These are phyloP conservation scores for Ptychobarbus kaznakovi DNA, from an alignment of 2,797 vertebrate species.

Conservation along the genomic window DNA sequence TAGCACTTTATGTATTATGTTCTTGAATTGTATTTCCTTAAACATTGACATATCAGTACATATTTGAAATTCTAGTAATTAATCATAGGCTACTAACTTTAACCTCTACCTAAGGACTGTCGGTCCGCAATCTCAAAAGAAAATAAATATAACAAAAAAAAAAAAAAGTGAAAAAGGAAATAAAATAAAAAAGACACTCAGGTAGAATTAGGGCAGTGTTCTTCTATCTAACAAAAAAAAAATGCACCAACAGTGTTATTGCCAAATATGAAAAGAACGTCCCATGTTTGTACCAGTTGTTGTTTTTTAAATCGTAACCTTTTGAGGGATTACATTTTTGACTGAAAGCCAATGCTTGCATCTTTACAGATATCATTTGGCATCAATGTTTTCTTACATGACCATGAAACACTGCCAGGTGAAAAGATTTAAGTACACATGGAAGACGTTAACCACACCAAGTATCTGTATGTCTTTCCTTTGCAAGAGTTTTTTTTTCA, in stretches of 20 bases:
- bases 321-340: constrained; percentile 36
- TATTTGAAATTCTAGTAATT: constrained; percentile 57
- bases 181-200: constrained; percentile 61
- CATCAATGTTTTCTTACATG: constrained; percentile 26
- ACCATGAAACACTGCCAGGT: constrained; percentile 55
- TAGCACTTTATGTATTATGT: constrained; percentile 68
- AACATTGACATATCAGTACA: constrained; percentile 61
- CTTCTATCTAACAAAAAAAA: constrained; percentile 33
- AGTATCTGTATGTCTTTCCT: constrained; percentile 22
- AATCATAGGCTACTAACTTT: constrained; percentile 64
- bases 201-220: constrained; percentile 63
- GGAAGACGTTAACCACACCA: constrained; percentile 44
- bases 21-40: constrained; percentile 59
- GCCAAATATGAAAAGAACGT: constrained; percentile 59
- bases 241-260: constrained; percentile 62
- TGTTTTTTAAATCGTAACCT: constrained; percentile 4
- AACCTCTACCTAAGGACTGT: constrained; percentile 59
- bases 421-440: constrained; percentile 39
- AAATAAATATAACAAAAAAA: constrained; percentile 29
- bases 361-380: constrained; percentile 47
- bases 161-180: constrained; percentile 40
- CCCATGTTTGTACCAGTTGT: constrained; percentile 42
- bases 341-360: constrained; percentile 40
- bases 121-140: constrained; percentile 50
- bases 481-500: constrained; percentile 8